Conservation (phyloP, 2,888 invertebrate genomes). For the Nomada hirtipes region DNA sequence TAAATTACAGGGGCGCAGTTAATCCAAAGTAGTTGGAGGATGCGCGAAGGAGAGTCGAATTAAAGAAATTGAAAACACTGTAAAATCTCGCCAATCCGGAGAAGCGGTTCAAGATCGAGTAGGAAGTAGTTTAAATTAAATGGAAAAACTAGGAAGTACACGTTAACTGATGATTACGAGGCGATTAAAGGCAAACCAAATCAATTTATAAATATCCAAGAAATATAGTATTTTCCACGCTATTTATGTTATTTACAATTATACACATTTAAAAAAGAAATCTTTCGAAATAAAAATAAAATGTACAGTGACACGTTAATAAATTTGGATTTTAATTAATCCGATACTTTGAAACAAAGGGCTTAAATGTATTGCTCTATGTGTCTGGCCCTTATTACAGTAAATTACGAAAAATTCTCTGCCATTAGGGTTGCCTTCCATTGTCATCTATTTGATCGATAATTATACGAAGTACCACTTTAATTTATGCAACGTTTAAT, state of each 20-base stretch:
- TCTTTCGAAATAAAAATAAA: too few species aligned
- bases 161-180: neutral
- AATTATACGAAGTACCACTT: constrained; percentile 32
- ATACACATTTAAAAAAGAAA: neutral
- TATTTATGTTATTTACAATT: neutral
- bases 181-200: neutral
- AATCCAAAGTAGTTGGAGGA: constrained; percentile 4
- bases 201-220: neutral
- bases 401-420: neutral
- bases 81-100: constrained; percentile 1
- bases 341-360: constrained; percentile 11
- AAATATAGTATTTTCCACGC: neutral
- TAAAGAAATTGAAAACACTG: neutral
- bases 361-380: constrained; percentile 7
- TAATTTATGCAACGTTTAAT: constrained; percentile 41
- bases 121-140: constrained; percentile 6
- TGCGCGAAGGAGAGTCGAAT: neutral
- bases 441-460: constrained; percentile 22
- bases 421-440: constrained; percentile 3
- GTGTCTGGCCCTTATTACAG: constrained; percentile 22
- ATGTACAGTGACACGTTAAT: too few species aligned
- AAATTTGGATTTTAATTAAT: neutral
- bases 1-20: neutral
- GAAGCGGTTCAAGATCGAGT: neutral
- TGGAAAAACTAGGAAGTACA: neutral